These are phyloP conservation scores for Listronotus bonariensis DNA, from an alignment of 1,140 invertebrate genomes.

Conservation along the genomic window DNA sequence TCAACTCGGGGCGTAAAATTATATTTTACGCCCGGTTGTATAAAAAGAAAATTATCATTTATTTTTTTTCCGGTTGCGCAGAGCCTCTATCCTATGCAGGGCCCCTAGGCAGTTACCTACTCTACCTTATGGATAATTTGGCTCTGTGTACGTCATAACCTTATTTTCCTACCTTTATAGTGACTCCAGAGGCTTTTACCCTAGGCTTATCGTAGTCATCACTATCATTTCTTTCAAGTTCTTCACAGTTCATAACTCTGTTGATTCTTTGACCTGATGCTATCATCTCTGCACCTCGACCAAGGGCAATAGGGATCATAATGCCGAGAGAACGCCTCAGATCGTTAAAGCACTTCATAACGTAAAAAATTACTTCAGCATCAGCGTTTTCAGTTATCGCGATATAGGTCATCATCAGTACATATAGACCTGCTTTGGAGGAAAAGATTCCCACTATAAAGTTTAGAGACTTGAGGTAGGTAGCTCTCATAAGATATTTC, in stretches of 20 bases:
- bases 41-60: too few species aligned
- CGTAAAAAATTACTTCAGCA: constrained; percentile 39
- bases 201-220: constrained; percentile 11
- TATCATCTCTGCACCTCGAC: constrained; percentile 60
- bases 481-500: constrained; percentile 21
- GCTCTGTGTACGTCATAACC: too few species aligned
- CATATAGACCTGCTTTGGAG: constrained; percentile 35
- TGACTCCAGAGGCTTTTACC: constrained; percentile 21
- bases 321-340: constrained; percentile 27
- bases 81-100: too few species aligned
- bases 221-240: constrained; percentile 27
- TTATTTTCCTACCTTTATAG: constrained; percentile 24
- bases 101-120: too few species aligned
- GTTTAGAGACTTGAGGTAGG: constrained; percentile 20
- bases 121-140: too few species aligned
- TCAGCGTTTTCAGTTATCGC: constrained; percentile 18
- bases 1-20: too few species aligned
- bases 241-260: constrained; percentile 39
- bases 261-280: constrained; percentile 42
- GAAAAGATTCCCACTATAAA: constrained; percentile 24
- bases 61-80: too few species aligned
- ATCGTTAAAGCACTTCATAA: constrained; percentile 32
- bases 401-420: constrained; percentile 38
- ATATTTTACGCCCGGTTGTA: too few species aligned
- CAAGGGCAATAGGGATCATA: constrained; percentile 52